Evolutionary conservation across 2,113 vertebrate species (phyloP).

Genomic region (Manacus vitellinus): DNA sequence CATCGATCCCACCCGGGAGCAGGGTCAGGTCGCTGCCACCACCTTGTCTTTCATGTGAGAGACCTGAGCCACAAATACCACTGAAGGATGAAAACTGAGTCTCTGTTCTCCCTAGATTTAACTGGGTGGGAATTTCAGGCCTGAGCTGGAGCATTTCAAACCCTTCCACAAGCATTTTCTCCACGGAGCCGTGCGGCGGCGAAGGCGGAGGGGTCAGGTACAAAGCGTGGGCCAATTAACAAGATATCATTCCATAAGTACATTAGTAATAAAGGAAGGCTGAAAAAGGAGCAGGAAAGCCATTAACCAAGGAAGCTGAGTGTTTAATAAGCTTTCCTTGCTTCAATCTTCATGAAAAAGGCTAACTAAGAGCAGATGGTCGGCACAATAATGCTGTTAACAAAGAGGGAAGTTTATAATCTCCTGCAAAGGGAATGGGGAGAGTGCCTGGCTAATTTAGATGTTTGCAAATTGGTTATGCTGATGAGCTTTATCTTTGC

Average conservation of each 20-base stretch:
- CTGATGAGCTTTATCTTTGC: conserved; percentile 55
- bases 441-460: conserved; percentile 34
- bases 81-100: not conserved
- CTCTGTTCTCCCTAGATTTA: not conserved
- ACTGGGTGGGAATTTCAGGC: not conserved
- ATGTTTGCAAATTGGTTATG: conserved; percentile 48
- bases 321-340: conserved; percentile 49
- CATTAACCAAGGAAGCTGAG: conserved; percentile 30
- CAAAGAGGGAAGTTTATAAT: conserved; percentile 50
- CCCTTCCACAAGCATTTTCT: accelerated
- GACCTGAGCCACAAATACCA: not conserved
- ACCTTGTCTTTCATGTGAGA: accelerated
- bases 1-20: accelerated
- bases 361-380: conserved; percentile 60
- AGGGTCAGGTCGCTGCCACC: not conserved
- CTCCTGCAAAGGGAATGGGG: conserved; percentile 10
- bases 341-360: conserved; percentile 20
- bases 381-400: conserved; percentile 16
- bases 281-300: not conserved
- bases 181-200: not conserved
- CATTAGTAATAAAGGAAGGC: not conserved
- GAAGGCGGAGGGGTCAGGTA: not conserved
- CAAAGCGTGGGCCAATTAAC: not conserved
- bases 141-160: not conserved
- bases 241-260: not conserved